These are phyloP conservation scores for Zaprionus vittiger DNA, from an alignment of 1,140 invertebrate species.

Conservation along the genomic window DNA sequence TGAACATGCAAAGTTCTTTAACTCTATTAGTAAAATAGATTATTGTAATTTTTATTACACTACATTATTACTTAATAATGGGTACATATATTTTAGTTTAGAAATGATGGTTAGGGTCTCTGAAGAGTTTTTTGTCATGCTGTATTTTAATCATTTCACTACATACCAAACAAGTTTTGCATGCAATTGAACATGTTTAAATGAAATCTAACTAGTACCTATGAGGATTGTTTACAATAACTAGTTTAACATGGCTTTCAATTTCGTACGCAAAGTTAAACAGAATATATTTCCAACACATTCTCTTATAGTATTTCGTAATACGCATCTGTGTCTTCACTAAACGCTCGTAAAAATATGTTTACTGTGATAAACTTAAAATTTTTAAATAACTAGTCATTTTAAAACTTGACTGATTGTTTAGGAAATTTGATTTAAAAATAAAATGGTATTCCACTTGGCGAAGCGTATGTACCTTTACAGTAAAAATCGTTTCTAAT, in stretches of 20 bases:
- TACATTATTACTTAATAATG: too few species aligned
- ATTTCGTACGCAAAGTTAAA: conserved; percentile 63
- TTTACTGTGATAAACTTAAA: conserved; percentile 24
- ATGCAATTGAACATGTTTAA: not conserved
- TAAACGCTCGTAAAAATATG: conserved; percentile 72
- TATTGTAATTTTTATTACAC: not conserved
- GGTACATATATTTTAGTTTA: too few species aligned
- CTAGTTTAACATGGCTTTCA: conserved; percentile 72
- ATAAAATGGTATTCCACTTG: too few species aligned
- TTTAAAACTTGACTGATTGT: too few species aligned
- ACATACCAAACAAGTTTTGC: not conserved
- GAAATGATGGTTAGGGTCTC: not conserved
- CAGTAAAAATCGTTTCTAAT: too few species aligned
- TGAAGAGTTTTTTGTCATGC: not conserved
- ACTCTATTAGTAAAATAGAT: not conserved
- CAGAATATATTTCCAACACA: conserved; percentile 33
- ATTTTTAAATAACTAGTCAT: too few species aligned
- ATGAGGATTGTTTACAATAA: not conserved
- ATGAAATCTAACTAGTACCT: not conserved
- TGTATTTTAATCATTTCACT: not conserved
- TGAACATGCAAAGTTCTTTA: not conserved
- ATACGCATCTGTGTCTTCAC: conserved; percentile 26
- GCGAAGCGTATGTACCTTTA: too few species aligned
- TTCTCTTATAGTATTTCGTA: conserved; percentile 44
- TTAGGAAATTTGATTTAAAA: too few species aligned